These are phyloP conservation scores for Pteruthius melanotis DNA, from an alignment of 2,113 vertebrate species.

Conservation along the genomic window DNA sequence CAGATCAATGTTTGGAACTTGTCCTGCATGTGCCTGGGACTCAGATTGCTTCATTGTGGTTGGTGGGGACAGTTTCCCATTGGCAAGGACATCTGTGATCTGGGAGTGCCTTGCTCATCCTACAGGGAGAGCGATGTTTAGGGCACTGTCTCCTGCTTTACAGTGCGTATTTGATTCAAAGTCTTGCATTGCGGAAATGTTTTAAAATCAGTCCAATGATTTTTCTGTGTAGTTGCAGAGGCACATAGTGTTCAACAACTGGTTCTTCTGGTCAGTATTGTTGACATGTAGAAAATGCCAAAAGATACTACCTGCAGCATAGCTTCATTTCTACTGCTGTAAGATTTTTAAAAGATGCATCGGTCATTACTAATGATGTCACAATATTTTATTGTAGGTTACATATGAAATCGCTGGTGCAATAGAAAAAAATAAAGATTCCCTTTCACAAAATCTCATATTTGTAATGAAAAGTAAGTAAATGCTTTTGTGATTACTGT, in stretches of 20 bases:
- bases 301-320: neutral
- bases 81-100: neutral
- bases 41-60: neutral
- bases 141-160: neutral
- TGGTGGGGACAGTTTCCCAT: neutral
- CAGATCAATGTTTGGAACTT: neutral
- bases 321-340: neutral
- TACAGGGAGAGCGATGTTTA: neutral
- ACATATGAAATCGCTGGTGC: slow-evolving; percentile 88
- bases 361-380: slow-evolving; percentile 50
- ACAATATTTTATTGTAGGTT: slow-evolving; percentile 76
- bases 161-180: neutral
- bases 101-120: neutral
- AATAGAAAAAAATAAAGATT: slow-evolving; percentile 89
- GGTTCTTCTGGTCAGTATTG: neutral
- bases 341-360: neutral
- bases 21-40: neutral
- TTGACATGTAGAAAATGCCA: neutral
- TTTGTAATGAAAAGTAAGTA: slow-evolving; percentile 95
- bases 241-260: neutral
- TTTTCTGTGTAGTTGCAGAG: neutral
- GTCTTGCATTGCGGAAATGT: neutral
- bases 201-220: neutral
- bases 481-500: neutral
- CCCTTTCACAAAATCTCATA: slow-evolving; percentile 89